These are phyloP conservation scores for Halcyon malimbica DNA, from an alignment of 2,113 vertebrate species.

Conservation along the genomic window DNA sequence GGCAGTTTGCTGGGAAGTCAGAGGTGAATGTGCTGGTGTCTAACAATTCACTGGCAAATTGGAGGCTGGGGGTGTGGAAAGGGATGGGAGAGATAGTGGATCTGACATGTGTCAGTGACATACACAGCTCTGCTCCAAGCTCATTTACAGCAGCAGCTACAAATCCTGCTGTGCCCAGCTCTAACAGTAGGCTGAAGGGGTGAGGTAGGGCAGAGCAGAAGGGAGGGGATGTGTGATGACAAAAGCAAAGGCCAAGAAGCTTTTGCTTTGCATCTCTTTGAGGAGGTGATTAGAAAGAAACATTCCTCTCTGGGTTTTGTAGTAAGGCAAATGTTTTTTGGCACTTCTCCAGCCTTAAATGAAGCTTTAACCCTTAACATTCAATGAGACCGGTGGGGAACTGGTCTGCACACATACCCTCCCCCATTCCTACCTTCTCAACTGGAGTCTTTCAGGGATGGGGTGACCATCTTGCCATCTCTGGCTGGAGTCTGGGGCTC, in stretches of 20 bases:
- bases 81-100: background rate
- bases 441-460: background rate
- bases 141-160: background rate
- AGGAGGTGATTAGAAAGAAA: conserved; percentile 40
- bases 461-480: background rate
- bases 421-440: background rate
- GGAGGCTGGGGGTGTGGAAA: background rate
- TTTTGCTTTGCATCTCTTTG: conserved; percentile 60
- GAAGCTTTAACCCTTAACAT: conserved; percentile 25
- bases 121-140: background rate
- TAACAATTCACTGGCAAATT: conserved; percentile 39
- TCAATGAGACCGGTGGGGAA: background rate
- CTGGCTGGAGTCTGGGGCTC: background rate
- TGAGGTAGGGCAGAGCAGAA: background rate
- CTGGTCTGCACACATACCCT: background rate
- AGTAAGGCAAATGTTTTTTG: conserved; percentile 40
- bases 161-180: conserved; percentile 23
- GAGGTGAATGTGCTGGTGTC: background rate
- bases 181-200: conserved; percentile 1
- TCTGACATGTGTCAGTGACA: background rate
- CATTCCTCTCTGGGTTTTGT: background rate
- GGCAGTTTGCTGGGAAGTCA: conserved; percentile 7
- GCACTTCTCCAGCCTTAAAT: background rate
- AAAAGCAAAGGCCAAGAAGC: conserved; percentile 1
- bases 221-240: background rate